phyloP scores from a whole-genome alignment of 2,113 vertebrate genomes.

The Rhea americana region DNA sequence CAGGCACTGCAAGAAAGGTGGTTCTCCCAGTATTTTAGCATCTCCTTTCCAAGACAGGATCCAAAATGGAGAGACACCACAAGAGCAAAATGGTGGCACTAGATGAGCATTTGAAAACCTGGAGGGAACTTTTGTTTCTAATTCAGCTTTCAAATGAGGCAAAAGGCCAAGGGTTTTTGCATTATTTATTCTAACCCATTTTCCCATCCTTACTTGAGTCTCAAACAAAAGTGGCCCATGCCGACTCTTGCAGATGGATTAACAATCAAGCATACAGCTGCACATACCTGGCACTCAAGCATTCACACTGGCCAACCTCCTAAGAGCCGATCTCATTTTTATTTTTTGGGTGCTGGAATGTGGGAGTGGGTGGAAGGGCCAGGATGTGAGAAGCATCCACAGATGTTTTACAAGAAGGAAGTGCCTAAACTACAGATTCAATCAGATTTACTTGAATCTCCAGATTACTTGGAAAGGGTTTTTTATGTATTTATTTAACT shows the following conservation, averaged over 20 bases:
- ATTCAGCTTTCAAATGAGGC: constrained; percentile 55
- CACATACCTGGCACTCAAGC: constrained; percentile 61
- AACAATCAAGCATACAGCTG: constrained; percentile 67
- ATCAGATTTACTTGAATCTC: constrained; percentile 13
- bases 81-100: constrained; percentile 35
- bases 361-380: constrained; percentile 62
- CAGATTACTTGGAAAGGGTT: constrained; percentile 11
- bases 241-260: constrained; percentile 60
- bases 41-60: neutral
- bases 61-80: neutral
- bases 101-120: neutral
- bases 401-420: constrained; percentile 63
- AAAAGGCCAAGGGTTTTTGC: constrained; percentile 52
- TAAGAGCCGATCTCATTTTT: constrained; percentile 27
- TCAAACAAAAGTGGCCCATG: constrained; percentile 62
- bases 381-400: constrained; percentile 54
- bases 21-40: neutral
- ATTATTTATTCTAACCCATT: constrained; percentile 62
- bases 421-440: constrained; percentile 8
- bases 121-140: constrained; percentile 56
- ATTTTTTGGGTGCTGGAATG: constrained; percentile 62
- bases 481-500: neutral
- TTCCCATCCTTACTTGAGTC: constrained; percentile 53
- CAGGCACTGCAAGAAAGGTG: neutral
- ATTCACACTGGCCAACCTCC: constrained; percentile 25